Percentiles rank a stretch among this genome's conserved stretches.
phyloP scores from a whole-genome alignment of 2,888 invertebrate genomes.

The Amphimallon solstitiale region DNA sequence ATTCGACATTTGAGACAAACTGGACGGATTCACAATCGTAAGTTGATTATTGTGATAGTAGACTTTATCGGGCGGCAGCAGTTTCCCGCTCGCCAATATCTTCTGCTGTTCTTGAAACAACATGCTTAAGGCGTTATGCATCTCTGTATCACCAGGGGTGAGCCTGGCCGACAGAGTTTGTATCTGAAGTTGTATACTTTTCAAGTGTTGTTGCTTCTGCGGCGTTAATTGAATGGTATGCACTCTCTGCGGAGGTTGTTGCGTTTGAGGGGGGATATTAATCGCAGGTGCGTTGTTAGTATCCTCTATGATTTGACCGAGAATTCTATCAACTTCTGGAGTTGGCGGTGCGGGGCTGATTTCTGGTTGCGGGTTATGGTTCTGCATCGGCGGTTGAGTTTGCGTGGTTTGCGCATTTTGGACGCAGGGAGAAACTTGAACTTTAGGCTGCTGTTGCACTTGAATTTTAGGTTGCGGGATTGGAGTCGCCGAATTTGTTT shows the following conservation, averaged over 20 bases:
- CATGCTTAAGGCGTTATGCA: constrained; percentile 58
- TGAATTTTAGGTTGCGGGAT: constrained; percentile 38
- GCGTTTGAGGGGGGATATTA: constrained; percentile 26
- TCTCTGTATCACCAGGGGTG: constrained; percentile 59
- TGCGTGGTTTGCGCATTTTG: constrained; percentile 42
- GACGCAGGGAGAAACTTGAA: constrained; percentile 41
- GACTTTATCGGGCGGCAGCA: constrained; percentile 68
- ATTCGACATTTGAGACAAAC: constrained; percentile 36
- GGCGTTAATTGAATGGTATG: constrained; percentile 79
- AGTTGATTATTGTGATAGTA: constrained; percentile 66
- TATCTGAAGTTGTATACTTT: constrained; percentile 75
- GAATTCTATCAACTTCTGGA: constrained; percentile 59
- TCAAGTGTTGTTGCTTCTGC: constrained; percentile 74
- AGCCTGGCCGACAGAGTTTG: constrained; percentile 70
- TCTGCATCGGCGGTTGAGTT: constrained; percentile 42
- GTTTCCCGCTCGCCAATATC: constrained; percentile 76
- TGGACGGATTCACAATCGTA: constrained; percentile 61
- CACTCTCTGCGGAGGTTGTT: constrained; percentile 66
- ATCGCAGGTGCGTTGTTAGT: constrained; percentile 39
- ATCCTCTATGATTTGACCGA: constrained; percentile 60
- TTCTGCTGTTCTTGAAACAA: constrained; percentile 76
- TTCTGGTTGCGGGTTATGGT: constrained; percentile 39
- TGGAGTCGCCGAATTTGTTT: constrained; percentile 41
- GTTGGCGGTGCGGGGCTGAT: constrained; percentile 21
- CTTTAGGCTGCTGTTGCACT: constrained; percentile 47